Evolutionary conservation across 2,888 invertebrate species (phyloP), one percentile per base, ranked within the genome.

Genomic region (Alsophila aescularia): DNA sequence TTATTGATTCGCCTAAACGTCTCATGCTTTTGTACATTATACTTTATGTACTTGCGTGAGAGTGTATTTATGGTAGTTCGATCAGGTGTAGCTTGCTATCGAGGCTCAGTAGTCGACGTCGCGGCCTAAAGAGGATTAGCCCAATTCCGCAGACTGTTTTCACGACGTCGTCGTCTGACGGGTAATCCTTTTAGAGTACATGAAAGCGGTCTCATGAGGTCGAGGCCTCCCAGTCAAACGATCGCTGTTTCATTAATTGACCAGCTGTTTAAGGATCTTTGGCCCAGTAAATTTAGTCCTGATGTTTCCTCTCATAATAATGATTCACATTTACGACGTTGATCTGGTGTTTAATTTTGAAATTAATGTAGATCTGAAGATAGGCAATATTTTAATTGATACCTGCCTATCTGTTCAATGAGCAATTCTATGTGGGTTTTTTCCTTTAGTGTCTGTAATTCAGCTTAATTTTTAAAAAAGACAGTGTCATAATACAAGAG

Each of bases 1-100:
- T 79, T 84, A 82, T 87, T 81, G 83, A 85, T 86, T 82, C 77
- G 72, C 70, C 67, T 75, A 66, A 70, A 67, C 73, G 63, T 67
- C 56, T 75, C 70, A 72, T 71, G 72, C 56, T 58, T 68, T 68
- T 69, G 70, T 72, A 77, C 62, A 75, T 68, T 73, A 67, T 69
- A 64, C 70, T 75, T 69, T 74, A 75, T 74, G 68, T 58, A 61
- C 41, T 66, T 47, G 64, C 64, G 62, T 59, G 64, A 68, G 61
- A 61, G 71, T 69, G 49, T 66, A 66, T 69, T 72, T 75, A 60
- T 60, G 66, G 44, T 66, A 51, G 64, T 58, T 64, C 58, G 63
- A 69, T 67, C 66, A 69, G 64, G 50, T 66, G 52, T 59, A 60
- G 53, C 58, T 50, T 69, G 66, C 61, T 65, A 54, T 63, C 58